phyloP scores from a whole-genome alignment of 2,888 invertebrate species.

The Hanleya hanleyi region DNA sequence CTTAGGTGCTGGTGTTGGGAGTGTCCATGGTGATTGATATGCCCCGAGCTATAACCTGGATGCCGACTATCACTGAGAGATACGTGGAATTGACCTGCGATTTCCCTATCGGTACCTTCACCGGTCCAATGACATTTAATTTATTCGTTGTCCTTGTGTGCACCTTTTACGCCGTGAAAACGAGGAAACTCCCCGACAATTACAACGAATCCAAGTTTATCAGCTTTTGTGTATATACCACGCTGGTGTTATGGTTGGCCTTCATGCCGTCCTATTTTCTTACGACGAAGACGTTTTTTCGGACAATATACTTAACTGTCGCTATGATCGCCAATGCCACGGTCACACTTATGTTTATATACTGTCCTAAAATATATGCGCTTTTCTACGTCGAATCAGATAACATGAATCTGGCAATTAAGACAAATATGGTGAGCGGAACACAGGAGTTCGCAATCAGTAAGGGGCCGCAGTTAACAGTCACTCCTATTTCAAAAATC shows the following conservation, averaged over 20 bases:
- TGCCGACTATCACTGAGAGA: conserved; percentile 42
- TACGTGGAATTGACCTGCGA: conserved; percentile 50
- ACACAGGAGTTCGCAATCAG: no score
- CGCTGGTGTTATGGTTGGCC: conserved; percentile 56
- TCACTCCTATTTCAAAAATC: no score
- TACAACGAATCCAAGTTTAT: conserved; percentile 61
- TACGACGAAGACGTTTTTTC: conserved; percentile 34
- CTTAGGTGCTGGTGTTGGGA: conserved; percentile 43
- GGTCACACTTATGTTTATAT: conserved; percentile 48
- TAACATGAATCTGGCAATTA: conserved; percentile 11
- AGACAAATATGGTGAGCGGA: background rate
- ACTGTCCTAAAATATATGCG: conserved; percentile 50
- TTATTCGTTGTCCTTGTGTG: conserved; percentile 50
- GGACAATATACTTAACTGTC: conserved; percentile 41
- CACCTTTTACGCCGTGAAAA: conserved; percentile 52
- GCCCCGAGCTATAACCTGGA: conserved; percentile 35
- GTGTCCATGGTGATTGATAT: conserved; percentile 25
- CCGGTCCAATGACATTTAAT: conserved; percentile 49
- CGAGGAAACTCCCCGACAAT: conserved; percentile 53
- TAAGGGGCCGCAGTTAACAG: no score
- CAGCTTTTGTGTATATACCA: conserved; percentile 54
- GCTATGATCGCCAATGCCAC: conserved; percentile 49
- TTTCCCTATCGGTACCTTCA: conserved; percentile 41
- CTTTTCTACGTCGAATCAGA: conserved; percentile 26
- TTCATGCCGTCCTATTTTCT: conserved; percentile 56